Evolutionary conservation across 1,140 invertebrate genomes (phyloP).

Genomic region (Drosophila virilis): DNA sequence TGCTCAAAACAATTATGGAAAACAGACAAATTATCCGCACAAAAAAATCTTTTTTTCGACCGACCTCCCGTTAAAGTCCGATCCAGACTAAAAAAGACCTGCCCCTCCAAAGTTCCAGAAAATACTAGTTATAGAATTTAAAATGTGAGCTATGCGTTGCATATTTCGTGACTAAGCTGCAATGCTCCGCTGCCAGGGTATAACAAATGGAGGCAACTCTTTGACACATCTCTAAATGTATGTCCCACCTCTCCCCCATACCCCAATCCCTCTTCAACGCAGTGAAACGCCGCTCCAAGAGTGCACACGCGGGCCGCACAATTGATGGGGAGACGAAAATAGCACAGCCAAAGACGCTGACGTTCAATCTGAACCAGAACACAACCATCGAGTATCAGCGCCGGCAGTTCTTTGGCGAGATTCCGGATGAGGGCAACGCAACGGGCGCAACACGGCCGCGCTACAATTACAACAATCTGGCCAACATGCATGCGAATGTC

Average conservation of each 20-base stretch:
- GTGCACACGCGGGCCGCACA: conserved; percentile 75
- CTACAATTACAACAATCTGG: conserved; percentile 73
- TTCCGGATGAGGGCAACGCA: conserved; percentile 50
- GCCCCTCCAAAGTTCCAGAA: too few relatives aligned
- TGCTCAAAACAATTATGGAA: too few relatives aligned
- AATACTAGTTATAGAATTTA: too few relatives aligned
- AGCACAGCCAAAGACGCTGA: conserved; percentile 80
- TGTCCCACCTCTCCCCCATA: not conserved
- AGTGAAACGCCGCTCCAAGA: conserved; percentile 84
- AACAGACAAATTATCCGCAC: too few relatives aligned
- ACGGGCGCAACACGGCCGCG: conserved; percentile 43
- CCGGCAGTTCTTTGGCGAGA: conserved; percentile 78
- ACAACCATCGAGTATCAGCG: conserved; percentile 82
- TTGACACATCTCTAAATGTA: conserved; percentile 16
- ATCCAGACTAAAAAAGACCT: too few relatives aligned
- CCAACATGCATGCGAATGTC: conserved; percentile 83
- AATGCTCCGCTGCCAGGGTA: not conserved
- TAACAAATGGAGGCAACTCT: conserved; percentile 1
- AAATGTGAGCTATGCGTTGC: not conserved
- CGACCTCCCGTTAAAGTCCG: too few relatives aligned
- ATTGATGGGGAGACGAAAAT: conserved; percentile 70
- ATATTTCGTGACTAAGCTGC: not conserved
- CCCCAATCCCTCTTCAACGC: not conserved
- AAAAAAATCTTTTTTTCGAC: too few relatives aligned
- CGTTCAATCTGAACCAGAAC: conserved; percentile 83